Conservation (phyloP, 2,797 vertebrate genomes). For the Epinephelus coioides region DNA sequence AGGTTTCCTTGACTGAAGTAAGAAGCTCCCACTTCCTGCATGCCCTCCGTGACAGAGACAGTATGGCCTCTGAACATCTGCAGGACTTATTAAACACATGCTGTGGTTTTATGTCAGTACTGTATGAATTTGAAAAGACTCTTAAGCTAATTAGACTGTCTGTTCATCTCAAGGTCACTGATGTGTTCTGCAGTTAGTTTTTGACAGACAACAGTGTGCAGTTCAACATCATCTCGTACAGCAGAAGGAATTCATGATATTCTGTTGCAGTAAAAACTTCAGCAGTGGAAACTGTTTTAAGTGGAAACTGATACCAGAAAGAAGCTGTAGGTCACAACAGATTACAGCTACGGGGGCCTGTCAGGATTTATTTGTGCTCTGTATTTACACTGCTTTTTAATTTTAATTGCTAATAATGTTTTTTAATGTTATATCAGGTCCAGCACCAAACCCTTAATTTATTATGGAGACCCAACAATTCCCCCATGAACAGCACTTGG, state of each 20-base stretch:
- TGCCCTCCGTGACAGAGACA: conserved; percentile 51
- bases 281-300: conserved; percentile 39
- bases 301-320: conserved; percentile 14
- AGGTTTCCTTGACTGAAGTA: conserved; percentile 65
- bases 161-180: conserved; percentile 39
- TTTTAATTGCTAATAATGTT: neutral
- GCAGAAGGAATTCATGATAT: conserved; percentile 31
- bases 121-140: conserved; percentile 46
- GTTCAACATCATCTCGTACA: conserved; percentile 10
- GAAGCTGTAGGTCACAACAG: conserved; percentile 4
- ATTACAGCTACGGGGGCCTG: neutral
- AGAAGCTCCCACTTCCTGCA: conserved; percentile 70
- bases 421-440: no score
- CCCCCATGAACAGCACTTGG: no score
- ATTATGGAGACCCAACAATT: no score
- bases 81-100: conserved; percentile 50
- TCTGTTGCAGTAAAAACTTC: conserved; percentile 29
- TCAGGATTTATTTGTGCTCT: neutral
- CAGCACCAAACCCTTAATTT: no score
- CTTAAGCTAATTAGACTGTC: conserved; percentile 47
- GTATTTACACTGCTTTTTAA: conserved; percentile 5
- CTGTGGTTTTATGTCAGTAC: conserved; percentile 48
- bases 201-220: conserved; percentile 28
- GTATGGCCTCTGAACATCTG: conserved; percentile 56
- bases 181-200: conserved; percentile 18